A percentile compares a stretch with the other conserved stretches of the same genome.
Conservation (phyloP, 2,797 vertebrate genomes). For the Sphenodon punctatus region DNA sequence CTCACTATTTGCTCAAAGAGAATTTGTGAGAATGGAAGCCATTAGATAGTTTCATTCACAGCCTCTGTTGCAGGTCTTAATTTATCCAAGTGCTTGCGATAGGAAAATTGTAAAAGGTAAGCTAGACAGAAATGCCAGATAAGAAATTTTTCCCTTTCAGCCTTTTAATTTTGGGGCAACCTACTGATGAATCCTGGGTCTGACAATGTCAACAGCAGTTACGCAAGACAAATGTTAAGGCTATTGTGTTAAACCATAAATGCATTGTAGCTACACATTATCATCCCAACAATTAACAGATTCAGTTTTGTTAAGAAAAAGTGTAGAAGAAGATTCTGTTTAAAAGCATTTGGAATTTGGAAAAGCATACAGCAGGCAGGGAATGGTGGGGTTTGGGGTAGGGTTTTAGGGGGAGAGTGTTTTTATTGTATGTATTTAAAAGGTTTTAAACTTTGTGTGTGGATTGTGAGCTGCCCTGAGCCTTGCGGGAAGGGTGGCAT, state of each 20-base stretch:
- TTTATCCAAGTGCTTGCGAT: background rate
- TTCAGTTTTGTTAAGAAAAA: background rate
- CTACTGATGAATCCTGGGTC: background rate
- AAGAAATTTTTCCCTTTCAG: background rate
- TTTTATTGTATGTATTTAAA: no score
- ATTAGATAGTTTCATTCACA: background rate
- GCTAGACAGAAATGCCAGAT: fast-evolving
- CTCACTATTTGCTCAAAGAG: background rate
- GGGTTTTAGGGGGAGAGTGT: no score
- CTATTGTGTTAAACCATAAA: background rate
- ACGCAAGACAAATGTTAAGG: background rate
- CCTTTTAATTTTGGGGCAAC: background rate
- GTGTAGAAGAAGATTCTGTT: background rate
- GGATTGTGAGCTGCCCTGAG: no score
- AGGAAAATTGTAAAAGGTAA: background rate
- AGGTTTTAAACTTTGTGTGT: no score
- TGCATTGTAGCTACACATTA: background rate
- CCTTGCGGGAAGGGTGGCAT: no score
- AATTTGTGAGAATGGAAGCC: background rate
- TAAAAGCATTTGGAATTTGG: background rate
- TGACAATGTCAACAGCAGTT: background rate
- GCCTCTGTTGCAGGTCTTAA: background rate
- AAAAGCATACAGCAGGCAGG: no score
- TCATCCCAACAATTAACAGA: fast-evolving
- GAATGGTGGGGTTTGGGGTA: no score